Percentiles rank a stretch among this genome's conserved stretches.
These are phyloP conservation scores for Prionace glauca DNA, from an alignment of 2,797 vertebrate genomes.

Conservation along the genomic window DNA sequence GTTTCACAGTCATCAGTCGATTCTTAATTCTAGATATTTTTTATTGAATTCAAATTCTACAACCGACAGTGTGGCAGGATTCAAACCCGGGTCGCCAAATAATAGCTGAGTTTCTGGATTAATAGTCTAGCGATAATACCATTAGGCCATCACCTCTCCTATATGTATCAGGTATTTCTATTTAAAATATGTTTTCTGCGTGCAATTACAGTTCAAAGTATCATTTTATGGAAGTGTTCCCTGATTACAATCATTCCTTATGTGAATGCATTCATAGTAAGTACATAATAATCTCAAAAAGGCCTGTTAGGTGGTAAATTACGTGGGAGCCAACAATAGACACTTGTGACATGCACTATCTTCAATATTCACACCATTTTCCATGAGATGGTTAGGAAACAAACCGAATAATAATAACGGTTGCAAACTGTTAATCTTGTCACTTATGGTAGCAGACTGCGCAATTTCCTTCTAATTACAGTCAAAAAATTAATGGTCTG, in stretches of 20 bases:
- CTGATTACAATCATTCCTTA: neutral
- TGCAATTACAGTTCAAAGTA: neutral
- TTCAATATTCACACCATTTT: neutral
- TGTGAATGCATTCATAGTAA: neutral
- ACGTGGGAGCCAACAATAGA: neutral
- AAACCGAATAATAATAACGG: neutral
- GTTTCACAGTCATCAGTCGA: too few relatives aligned
- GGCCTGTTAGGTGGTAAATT: neutral
- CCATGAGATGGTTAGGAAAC: neutral
- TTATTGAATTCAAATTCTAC: too few relatives aligned
- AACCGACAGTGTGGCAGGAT: too few relatives aligned
- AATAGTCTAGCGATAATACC: too few relatives aligned
- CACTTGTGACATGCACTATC: too few relatives aligned
- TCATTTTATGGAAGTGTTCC: neutral
- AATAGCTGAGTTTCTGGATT: too few relatives aligned
- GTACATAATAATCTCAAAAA: neutral
- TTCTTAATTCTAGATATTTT: too few relatives aligned
- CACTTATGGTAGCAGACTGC: neutral
- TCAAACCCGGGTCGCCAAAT: too few relatives aligned
- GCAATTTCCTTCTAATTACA: neutral
- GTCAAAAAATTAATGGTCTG: constrained; percentile 22
- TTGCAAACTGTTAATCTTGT: constrained; percentile 22
- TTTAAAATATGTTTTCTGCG: neutral
- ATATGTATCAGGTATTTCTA: neutral
- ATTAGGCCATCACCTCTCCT: too few relatives aligned